Evolutionary conservation across 2,113 vertebrate species (phyloP), one percentile per base, ranked within the genome.

Genomic region (Azemiops feae): DNA sequence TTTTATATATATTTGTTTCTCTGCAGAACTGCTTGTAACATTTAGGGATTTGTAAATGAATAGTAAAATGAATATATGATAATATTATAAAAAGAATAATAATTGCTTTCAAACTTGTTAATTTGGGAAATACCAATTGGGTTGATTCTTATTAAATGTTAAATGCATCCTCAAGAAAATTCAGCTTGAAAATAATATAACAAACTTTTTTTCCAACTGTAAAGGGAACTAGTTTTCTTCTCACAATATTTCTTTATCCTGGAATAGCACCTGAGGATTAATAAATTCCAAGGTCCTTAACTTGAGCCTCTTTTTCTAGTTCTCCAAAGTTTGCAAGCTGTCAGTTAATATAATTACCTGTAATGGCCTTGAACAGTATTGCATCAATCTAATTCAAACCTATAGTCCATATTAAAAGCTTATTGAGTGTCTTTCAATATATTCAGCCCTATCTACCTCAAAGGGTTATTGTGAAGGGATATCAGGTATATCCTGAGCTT

Each of bases 131-230:
- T 74, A n/a, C n/a, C 69, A 74, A 74, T 74, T 34, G 7, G n/a
- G 69, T 18, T 34, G 69, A 34, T 34, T 74, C 69, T 34, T 20
- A 18, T 20, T 74, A 74, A 74, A 74, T 34, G 5, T 16, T 18
- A 74, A 74, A 74, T 34, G 30, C 69, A 74, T 34, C n/a, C 16
- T 74, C 69, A 34, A 74, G 16, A 74, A 34, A 74, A 34, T 74
- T 20, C 54, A 53, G 5, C 91, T 74, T 54, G 39, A 85, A n/a
- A 50, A 57, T 55, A 3, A 25, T 0, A 1, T 3, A 64, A 14
- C 9, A 12, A 2, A 0, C 0, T 30, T 12, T 11, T 0, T 1
- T 6, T 9, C 30, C 4, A 22, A 22, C 47, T 47, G n/a, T 74
- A 30, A n/a, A 64, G 10, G 60, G 11, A 64, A 64, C 43, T 87